Evolutionary conservation across 2,888 invertebrate genomes (phyloP).

Genomic region (Plebejus argus): DNA sequence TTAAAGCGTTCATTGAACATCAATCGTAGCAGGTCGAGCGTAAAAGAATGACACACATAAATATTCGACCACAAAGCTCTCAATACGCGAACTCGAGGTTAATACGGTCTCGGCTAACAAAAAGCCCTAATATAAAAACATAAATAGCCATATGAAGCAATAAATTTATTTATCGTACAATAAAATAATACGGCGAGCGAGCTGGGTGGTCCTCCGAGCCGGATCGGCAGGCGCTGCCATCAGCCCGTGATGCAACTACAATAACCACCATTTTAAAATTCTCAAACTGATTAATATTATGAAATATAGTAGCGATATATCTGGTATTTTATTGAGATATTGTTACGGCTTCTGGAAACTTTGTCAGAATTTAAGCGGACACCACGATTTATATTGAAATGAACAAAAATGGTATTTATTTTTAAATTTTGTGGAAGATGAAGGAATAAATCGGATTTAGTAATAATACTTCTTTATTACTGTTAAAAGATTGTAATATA

Average conservation of each 20-base stretch:
- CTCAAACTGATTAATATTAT: conserved; percentile 24
- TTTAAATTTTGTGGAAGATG: not conserved
- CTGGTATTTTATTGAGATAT: conserved; percentile 23
- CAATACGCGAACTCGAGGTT: conserved; percentile 58
- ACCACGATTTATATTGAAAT: not conserved
- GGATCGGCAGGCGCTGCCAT: conserved; percentile 43
- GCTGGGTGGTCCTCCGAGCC: conserved; percentile 77
- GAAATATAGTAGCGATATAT: conserved; percentile 4
- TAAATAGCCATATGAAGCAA: conserved; percentile 78
- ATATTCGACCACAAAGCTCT: conserved; percentile 35
- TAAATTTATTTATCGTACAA: conserved; percentile 81
- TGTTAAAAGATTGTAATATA: not conserved
- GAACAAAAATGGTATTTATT: not conserved
- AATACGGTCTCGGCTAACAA: conserved; percentile 63
- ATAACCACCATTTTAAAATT: conserved; percentile 19
- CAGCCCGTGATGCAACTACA: conserved; percentile 22
- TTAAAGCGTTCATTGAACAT: conserved; percentile 31
- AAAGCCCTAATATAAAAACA: conserved; percentile 76
- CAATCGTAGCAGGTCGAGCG: conserved; percentile 27
- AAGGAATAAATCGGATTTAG: not conserved
- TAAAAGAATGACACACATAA: conserved; percentile 31
- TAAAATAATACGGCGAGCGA: conserved; percentile 77
- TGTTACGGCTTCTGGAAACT: conserved; percentile 7
- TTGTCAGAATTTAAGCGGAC: not conserved
- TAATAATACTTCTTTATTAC: not conserved